Percentiles rank a stretch among this genome's conserved stretches.
These are phyloP conservation scores for Tricholauxania praeusta DNA, from an alignment of 2,888 invertebrate species.

Conservation along the genomic window DNA sequence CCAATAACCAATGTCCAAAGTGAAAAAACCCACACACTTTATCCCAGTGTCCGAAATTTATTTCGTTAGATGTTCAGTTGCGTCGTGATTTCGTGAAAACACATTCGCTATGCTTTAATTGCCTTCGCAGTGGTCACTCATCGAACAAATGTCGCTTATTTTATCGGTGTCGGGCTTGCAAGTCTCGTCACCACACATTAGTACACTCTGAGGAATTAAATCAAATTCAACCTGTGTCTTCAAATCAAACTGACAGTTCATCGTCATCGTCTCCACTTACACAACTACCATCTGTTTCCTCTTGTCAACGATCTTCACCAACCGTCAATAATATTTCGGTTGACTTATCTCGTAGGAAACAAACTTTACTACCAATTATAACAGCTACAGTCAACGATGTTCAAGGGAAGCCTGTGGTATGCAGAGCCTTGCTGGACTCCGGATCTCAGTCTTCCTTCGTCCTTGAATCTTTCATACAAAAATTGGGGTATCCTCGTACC, in stretches of 20 bases:
- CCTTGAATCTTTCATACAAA: slow-evolving; percentile 20
- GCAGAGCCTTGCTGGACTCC: slow-evolving; percentile 19
- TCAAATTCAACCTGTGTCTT: no score
- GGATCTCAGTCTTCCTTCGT: slow-evolving; percentile 30
- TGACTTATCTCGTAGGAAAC: no score
- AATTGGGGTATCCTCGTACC: slow-evolving; percentile 6
- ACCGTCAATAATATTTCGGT: no score
- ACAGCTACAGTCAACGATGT: neutral
- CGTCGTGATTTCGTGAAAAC: slow-evolving; percentile 11
- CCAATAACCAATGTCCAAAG: neutral
- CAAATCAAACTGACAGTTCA: no score
- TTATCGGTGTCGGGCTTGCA: slow-evolving; percentile 6
- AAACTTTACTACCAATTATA: neutral
- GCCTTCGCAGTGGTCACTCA: slow-evolving; percentile 17
- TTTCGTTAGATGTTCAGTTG: neutral
- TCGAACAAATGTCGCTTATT: neutral
- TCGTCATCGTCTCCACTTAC: no score
- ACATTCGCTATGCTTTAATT: slow-evolving; percentile 27
- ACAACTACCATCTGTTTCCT: no score
- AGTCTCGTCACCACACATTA: slow-evolving; percentile 9
- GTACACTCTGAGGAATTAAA: neutral
- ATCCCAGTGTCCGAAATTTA: slow-evolving; percentile 14
- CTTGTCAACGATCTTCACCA: neutral
- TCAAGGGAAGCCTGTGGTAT: slow-evolving; percentile 10
- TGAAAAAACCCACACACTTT: slow-evolving; percentile 4